These are phyloP conservation scores for Pagetopsis macropterus DNA, from an alignment of 2,797 vertebrate species.

Conservation along the genomic window DNA sequence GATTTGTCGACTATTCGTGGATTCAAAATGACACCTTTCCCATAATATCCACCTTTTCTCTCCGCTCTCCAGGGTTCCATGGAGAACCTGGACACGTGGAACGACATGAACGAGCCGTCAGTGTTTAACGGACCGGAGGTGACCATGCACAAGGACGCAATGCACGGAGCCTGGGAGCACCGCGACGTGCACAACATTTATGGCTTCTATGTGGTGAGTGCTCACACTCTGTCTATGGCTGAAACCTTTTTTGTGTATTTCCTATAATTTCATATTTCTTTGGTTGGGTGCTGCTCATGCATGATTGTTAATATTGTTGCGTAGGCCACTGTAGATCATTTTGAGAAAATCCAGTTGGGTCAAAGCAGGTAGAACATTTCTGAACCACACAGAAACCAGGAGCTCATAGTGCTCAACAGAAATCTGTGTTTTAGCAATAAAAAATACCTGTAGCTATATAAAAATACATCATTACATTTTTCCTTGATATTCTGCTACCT, in stretches of 20 bases:
- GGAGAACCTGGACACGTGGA: conserved; percentile 91
- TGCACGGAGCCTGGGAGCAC: conserved; percentile 91
- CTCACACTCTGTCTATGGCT: rapidly evolving
- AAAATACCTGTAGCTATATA: not conserved
- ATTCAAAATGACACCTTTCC: not conserved
- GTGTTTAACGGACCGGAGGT: conserved; percentile 96
- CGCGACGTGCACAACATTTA: conserved; percentile 94
- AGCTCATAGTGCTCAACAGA: not conserved
- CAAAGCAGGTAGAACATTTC: not conserved
- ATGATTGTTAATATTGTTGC: not conserved
- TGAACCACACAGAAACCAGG: not conserved
- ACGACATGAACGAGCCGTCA: conserved; percentile 95
- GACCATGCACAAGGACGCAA: conserved; percentile 94
- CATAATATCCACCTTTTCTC: conserved; percentile 2
- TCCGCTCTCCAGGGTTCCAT: conserved; percentile 83
- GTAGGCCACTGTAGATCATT: not conserved
- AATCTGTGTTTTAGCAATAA: not conserved
- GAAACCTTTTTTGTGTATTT: not conserved
- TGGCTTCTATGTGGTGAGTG: conserved; percentile 93
- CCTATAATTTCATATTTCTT: not conserved
- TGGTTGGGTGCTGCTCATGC: not conserved
- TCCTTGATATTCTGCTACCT: not conserved
- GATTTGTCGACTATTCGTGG: not conserved
- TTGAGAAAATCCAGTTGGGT: not conserved
- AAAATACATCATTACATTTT: not conserved